These are phyloP conservation scores for Hydrotaea cyrtoneurina DNA, from an alignment of 2,888 invertebrate genomes.

Conservation along the genomic window DNA sequence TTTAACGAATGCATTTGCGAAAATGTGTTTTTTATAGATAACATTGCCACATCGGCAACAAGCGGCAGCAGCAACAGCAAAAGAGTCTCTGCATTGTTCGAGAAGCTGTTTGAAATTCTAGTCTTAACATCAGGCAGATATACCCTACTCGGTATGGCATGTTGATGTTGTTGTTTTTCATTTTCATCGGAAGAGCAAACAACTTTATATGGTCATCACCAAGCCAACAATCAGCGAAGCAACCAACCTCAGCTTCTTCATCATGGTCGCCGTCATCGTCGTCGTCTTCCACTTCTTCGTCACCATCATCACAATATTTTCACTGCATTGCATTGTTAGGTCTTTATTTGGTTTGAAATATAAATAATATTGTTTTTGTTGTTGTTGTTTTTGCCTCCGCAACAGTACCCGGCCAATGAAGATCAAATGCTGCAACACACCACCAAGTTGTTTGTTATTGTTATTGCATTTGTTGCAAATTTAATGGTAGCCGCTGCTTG, in stretches of 20 bases:
- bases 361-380: constrained; percentile 11
- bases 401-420: not conserved
- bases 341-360: constrained; percentile 59
- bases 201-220: constrained; percentile 64
- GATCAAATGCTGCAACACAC: not conserved
- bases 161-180: not conserved
- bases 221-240: not conserved
- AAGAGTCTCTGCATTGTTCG: too few relatives aligned
- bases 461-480: constrained; percentile 37
- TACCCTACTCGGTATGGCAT: not conserved
- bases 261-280: constrained; percentile 42
- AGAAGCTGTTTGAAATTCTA: constrained; percentile 55
- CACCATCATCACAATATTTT: constrained; percentile 28
- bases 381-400: not conserved
- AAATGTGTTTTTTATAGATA: constrained; percentile 46
- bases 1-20: constrained; percentile 40
- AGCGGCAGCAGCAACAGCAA: not conserved
- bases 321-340: constrained; percentile 52
- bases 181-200: constrained; percentile 23
- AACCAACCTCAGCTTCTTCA: constrained; percentile 10
- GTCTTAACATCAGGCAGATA: not conserved
- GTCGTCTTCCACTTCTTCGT: constrained; percentile 23
- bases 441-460: constrained; percentile 34
- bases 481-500: constrained; percentile 15
- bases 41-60: constrained; percentile 34